Evolutionary conservation across 2,888 invertebrate genomes (phyloP).

Genomic region (Callimorpha dominula): DNA sequence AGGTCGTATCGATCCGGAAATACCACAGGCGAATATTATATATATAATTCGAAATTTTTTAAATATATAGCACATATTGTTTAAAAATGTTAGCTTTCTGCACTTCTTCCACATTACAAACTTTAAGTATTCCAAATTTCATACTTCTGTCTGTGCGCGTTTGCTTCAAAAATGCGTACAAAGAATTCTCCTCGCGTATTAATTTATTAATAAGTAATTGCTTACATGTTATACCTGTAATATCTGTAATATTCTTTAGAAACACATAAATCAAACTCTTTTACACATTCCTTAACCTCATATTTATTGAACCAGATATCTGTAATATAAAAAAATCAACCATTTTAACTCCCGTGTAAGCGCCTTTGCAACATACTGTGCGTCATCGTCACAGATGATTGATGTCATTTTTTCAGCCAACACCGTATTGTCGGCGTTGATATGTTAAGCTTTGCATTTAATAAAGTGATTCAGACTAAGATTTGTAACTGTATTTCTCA

Average conservation of each 20-base stretch:
- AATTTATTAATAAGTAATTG: too few species aligned
- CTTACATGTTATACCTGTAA: too few species aligned
- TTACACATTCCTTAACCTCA: constrained; percentile 28
- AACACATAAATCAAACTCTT: constrained; percentile 40
- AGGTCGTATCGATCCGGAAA: too few species aligned
- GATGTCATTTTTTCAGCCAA: constrained; percentile 78
- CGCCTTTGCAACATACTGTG: constrained; percentile 58
- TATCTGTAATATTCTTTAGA: constrained; percentile 2
- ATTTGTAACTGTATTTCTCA: constrained; percentile 14
- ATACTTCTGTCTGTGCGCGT: too few species aligned
- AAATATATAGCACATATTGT: too few species aligned
- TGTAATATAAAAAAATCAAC: constrained; percentile 43
- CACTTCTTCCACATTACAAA: too few species aligned
- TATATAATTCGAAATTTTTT: too few species aligned
- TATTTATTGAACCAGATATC: constrained; percentile 35
- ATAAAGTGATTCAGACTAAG: constrained; percentile 18
- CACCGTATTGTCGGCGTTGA: constrained; percentile 58
- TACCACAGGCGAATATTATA: too few species aligned
- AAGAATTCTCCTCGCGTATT: too few species aligned
- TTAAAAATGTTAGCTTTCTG: too few species aligned
- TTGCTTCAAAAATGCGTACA: too few species aligned
- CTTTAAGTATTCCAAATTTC: too few species aligned
- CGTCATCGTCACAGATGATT: constrained; percentile 82
- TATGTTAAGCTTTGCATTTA: constrained; percentile 64
- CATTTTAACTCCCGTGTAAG: constrained; percentile 43